phyloP scores from a whole-genome alignment of 2,888 invertebrate species.

The Protophormia terraenovae region DNA sequence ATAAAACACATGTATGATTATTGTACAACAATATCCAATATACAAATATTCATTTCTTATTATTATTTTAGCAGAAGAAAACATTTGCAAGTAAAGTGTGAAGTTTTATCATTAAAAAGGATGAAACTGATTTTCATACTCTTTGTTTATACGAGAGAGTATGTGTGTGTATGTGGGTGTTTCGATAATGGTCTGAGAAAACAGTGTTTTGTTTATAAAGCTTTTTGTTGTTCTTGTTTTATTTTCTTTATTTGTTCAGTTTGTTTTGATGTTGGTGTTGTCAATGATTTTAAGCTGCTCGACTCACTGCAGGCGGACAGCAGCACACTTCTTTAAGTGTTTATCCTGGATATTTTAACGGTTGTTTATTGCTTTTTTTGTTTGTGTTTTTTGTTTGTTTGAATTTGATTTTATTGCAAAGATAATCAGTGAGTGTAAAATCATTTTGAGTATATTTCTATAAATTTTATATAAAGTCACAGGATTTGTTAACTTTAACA shows the following conservation, averaged over 20 bases:
- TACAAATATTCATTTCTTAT: slow-evolving; percentile 42
- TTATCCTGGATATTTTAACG: slow-evolving; percentile 59
- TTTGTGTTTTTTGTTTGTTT: slow-evolving; percentile 21
- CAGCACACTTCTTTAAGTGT: slow-evolving; percentile 38
- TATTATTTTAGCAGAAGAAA: slow-evolving; percentile 24
- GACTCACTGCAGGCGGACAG: neutral
- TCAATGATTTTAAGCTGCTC: slow-evolving; percentile 16
- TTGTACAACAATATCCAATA: slow-evolving; percentile 7
- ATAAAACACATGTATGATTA: neutral
- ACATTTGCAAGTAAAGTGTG: slow-evolving; percentile 59
- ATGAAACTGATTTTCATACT: slow-evolving; percentile 58
- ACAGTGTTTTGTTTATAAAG: slow-evolving; percentile 51
- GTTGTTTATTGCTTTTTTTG: slow-evolving; percentile 20
- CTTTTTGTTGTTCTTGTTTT: slow-evolving; percentile 10
- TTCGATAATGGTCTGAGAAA: slow-evolving; percentile 23
- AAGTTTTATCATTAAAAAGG: slow-evolving; percentile 61
- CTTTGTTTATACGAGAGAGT: slow-evolving; percentile 46
- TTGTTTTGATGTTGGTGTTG: slow-evolving; percentile 34
- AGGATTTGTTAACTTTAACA: neutral
- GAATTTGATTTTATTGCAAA: slow-evolving; percentile 46
- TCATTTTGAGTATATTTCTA: slow-evolving; percentile 31
- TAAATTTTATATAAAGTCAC: slow-evolving; percentile 27
- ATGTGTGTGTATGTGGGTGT: too few species aligned
- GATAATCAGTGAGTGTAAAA: slow-evolving; percentile 52
- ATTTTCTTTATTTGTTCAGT: too few species aligned